Evolutionary conservation across 2,113 vertebrate species (phyloP).

Genomic region (Zingel zingel): DNA sequence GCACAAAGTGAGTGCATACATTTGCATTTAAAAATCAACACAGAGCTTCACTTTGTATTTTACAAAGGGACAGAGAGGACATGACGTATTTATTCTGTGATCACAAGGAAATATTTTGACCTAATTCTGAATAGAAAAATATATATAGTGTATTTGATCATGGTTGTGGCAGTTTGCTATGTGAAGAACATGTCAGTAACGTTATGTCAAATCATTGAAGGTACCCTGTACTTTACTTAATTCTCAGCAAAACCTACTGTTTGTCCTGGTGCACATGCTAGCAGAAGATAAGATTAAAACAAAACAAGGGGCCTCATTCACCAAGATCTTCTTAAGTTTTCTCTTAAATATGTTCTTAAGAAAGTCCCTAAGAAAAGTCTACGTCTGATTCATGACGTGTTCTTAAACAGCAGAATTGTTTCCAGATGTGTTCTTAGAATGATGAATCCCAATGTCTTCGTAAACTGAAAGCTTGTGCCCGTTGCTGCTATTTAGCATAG

Average conservation of each 20-base stretch:
- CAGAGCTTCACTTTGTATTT: not conserved
- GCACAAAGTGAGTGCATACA: not conserved
- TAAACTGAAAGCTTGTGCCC: too few species aligned
- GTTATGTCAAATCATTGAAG: not conserved
- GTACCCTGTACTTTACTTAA: not conserved
- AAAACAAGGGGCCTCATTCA: too few species aligned
- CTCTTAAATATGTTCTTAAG: too few species aligned
- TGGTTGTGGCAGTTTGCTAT: not conserved
- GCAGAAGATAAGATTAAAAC: not conserved
- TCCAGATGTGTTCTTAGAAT: too few species aligned
- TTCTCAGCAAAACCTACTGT: not conserved
- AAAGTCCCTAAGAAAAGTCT: too few species aligned
- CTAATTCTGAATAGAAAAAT: not conserved
- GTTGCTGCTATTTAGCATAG: too few species aligned
- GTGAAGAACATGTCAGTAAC: not conserved
- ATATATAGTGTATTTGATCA: not conserved
- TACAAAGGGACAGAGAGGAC: not conserved
- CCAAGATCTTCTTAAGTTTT: too few species aligned
- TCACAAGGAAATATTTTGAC: not conserved
- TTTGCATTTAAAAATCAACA: conserved; percentile 24
- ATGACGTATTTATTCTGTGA: conserved; percentile 24
- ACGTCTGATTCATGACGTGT: too few species aligned
- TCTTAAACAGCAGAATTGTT: too few species aligned
- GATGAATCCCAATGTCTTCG: too few species aligned
- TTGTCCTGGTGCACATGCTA: not conserved